These are phyloP conservation scores for Etia nguti DNA, from an alignment of 2,113 vertebrate genomes.

Conservation along the genomic window DNA sequence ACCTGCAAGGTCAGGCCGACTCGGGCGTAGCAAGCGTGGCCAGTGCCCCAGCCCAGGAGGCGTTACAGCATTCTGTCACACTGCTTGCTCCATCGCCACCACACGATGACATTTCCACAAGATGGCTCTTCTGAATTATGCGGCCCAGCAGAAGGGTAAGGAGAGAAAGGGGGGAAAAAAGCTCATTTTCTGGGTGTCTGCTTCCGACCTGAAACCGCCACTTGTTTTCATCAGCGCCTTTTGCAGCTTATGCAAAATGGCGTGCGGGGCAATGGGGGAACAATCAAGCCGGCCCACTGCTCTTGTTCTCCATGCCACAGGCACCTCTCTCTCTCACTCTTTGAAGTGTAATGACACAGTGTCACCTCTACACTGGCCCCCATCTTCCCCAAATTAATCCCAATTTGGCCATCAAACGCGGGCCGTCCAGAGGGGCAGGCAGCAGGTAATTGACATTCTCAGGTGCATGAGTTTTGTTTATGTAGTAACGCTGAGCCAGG, in stretches of 20 bases:
- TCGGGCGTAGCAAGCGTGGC: conserved; percentile 39
- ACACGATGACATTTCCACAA: conserved; percentile 71
- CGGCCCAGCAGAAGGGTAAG: conserved; percentile 58
- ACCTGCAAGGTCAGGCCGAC: conserved; percentile 66
- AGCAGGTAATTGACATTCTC: conserved; percentile 67
- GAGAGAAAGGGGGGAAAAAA: conserved; percentile 44
- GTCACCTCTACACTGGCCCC: conserved; percentile 64
- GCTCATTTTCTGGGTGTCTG: conserved; percentile 74
- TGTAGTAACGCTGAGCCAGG: conserved; percentile 59
- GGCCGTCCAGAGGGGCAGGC: conserved; percentile 39
- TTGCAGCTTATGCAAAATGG: conserved; percentile 68
- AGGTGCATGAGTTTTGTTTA: conserved; percentile 67
- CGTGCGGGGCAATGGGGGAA: conserved; percentile 50
- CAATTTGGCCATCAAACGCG: conserved; percentile 64
- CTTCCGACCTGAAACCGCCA: conserved; percentile 66
- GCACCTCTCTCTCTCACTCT: conserved; percentile 16
- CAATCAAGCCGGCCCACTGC: conserved; percentile 55
- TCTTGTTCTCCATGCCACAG: conserved; percentile 31
- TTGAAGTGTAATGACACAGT: conserved; percentile 49
- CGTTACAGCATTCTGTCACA: conserved; percentile 66
- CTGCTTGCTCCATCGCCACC: conserved; percentile 59
- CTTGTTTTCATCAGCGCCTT: conserved; percentile 71
- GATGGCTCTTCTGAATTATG: conserved; percentile 69
- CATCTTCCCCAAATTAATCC: conserved; percentile 65
- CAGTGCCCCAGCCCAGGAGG: conserved; percentile 46